Evolutionary conservation across 2,888 invertebrate species (phyloP), one percentile per base, ranked within the genome.

Genomic region (Stenodera caucasica): DNA sequence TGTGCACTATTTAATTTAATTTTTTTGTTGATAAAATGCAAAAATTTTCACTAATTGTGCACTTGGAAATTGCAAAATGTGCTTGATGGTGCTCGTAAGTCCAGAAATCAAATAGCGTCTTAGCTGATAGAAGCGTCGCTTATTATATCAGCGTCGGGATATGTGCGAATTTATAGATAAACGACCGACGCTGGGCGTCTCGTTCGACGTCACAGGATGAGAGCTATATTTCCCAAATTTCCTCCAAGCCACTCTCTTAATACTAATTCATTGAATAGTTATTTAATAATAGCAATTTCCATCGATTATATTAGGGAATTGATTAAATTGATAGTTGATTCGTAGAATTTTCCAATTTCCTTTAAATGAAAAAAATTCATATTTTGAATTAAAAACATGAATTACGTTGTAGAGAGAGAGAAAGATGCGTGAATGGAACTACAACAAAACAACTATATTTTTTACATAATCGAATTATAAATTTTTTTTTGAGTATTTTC

Each of bases 151-250:
- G 55, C 69, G 63, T 58, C 63, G 75, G 73, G 71, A 76, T 75
- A 75, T 74, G 75, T 70, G 68, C 69, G 66, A 69, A 75, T 76
- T 71, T 72, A 73, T 71, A 73, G 74, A 71, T 72, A 74, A 71
- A 68, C 69, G 69, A 70, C 68, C 73, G 76, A 74, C 75, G 75
- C 72, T 70, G 63, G 67, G 70, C 72, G 69, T 71, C 71, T 57
- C 12, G 37, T 53, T 58, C 45, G 11, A 69, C 73, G 73, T 73
- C 72, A 71, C 63, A 32, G 59, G 62, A 61, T 55, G 55, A 56
- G 66, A 65, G 67, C 66, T 40, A 63, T 67, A 67, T 67, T 70
- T 67, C 66, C 58, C 63, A 65, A 50, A 65, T 65, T 62, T 64
- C 66, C 60, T 49, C 59, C 57, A 49, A 58, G 57, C 37, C 33